Evolutionary conservation across 2,888 invertebrate genomes (phyloP).

Genomic region (Malthinus flaveolus): DNA sequence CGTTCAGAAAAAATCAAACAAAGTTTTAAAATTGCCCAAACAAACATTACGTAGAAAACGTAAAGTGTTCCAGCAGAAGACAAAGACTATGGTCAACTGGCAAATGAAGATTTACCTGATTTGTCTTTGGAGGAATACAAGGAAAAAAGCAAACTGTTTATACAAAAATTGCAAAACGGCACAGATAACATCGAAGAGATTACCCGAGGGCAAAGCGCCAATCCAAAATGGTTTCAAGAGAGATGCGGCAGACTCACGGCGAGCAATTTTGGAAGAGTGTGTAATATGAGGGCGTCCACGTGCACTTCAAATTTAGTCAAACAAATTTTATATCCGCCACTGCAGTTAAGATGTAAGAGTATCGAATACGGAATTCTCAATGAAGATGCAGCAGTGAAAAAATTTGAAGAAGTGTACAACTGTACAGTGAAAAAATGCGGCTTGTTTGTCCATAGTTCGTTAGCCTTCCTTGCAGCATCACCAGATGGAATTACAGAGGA

Average conservation of each 20-base stretch:
- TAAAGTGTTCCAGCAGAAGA: too few relatives aligned
- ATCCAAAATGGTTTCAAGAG: neutral
- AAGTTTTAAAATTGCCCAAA: too few relatives aligned
- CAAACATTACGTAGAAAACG: too few relatives aligned
- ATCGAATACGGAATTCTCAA: too few relatives aligned
- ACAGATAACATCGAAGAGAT: neutral
- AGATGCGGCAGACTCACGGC: neutral
- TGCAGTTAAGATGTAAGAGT: too few relatives aligned
- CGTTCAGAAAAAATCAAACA: too few relatives aligned
- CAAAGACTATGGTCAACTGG: too few relatives aligned
- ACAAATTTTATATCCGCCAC: too few relatives aligned
- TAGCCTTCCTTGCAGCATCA: neutral
- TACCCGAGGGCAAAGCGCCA: neutral
- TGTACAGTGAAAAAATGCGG: neutral
- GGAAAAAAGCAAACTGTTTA: neutral
- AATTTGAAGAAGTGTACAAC: too few relatives aligned
- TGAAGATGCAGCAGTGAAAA: too few relatives aligned
- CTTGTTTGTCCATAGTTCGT: neutral
- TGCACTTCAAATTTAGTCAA: too few relatives aligned
- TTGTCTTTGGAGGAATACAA: neutral
- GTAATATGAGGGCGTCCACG: neutral
- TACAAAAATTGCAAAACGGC: neutral
- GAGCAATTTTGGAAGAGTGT: neutral
- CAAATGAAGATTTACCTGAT: too few relatives aligned
- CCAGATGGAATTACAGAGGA: constrained; percentile 28